Conservation (phyloP, 2,113 vertebrate species). For the Hyla sarda region DNA sequence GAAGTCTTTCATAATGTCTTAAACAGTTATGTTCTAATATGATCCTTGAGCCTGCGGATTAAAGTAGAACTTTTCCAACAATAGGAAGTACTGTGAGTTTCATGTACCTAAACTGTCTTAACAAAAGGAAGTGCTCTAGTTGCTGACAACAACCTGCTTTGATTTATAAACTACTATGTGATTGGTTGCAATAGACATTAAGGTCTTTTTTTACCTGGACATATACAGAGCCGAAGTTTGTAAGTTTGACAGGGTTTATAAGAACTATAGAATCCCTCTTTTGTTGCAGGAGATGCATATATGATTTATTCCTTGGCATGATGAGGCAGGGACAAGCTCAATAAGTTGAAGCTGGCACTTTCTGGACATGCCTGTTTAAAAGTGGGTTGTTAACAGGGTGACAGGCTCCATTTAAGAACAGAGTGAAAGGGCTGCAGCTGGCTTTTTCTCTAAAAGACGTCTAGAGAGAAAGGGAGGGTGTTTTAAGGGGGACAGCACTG, state of each 20-base stretch:
- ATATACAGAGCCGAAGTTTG: background rate
- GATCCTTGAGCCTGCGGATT: background rate
- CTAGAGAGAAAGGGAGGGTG: slow-evolving; percentile 24
- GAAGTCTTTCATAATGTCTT: background rate
- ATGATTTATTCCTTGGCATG: background rate
- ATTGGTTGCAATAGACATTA: background rate
- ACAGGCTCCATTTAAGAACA: slow-evolving; percentile 29
- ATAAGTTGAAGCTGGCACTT: slow-evolving; percentile 11
- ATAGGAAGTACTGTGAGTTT: background rate
- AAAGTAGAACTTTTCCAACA: background rate
- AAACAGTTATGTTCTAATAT: background rate
- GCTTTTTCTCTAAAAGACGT: slow-evolving; percentile 50
- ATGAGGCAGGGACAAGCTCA: background rate
- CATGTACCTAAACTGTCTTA: background rate
- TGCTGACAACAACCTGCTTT: background rate
- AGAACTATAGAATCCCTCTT: background rate
- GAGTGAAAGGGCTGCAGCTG: slow-evolving; percentile 51
- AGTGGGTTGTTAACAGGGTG: slow-evolving; percentile 28
- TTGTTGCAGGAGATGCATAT: background rate
- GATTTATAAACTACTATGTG: background rate
- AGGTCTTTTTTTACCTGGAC: background rate
- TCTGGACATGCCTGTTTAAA: slow-evolving; percentile 24
- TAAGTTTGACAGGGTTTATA: background rate
- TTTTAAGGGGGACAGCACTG: slow-evolving; percentile 14
- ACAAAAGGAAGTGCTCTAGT: background rate